Evolutionary conservation across 1,140 invertebrate genomes (phyloP).

Genomic region (Chlorops oryzae): DNA sequence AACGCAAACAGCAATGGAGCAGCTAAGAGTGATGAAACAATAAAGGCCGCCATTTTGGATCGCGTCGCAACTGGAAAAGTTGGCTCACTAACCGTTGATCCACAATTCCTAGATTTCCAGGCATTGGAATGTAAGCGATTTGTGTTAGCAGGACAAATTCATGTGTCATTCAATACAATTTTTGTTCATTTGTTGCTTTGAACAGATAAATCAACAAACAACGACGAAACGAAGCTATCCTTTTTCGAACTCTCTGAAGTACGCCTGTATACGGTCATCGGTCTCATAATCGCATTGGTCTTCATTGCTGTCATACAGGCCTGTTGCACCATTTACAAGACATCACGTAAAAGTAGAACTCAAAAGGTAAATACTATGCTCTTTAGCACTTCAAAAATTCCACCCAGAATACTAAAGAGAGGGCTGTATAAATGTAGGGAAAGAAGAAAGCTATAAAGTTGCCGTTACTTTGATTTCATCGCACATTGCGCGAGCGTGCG

Average conservation of each 20-base stretch:
- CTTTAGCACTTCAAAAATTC: too few species aligned
- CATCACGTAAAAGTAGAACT: constrained; percentile 57
- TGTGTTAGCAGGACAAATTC: not conserved
- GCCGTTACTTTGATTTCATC: too few species aligned
- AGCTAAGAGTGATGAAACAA: constrained; percentile 48
- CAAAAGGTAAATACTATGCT: constrained; percentile 51
- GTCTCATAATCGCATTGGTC: constrained; percentile 70
- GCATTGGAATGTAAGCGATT: constrained; percentile 53
- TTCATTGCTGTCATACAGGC: constrained; percentile 77
- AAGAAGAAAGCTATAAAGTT: too few species aligned
- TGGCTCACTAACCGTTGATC: constrained; percentile 72
- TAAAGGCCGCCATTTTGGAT: constrained; percentile 59
- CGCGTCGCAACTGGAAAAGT: constrained; percentile 64
- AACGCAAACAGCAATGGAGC: constrained; percentile 42
- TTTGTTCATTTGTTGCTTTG: not conserved
- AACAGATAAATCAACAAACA: constrained; percentile 30
- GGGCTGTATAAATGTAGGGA: too few species aligned
- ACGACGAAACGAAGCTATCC: constrained; percentile 41
- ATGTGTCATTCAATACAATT: not conserved
- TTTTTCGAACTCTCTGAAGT: constrained; percentile 59
- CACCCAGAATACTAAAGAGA: too few species aligned
- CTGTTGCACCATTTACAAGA: constrained; percentile 72
- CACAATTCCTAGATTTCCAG: constrained; percentile 64
- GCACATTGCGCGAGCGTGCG: too few species aligned
- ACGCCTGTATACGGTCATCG: constrained; percentile 76